Base-by-base conservation (phyloP, 53 echinoderm and acorn worm genomes). In the Astropecten irregularis region DNA sequence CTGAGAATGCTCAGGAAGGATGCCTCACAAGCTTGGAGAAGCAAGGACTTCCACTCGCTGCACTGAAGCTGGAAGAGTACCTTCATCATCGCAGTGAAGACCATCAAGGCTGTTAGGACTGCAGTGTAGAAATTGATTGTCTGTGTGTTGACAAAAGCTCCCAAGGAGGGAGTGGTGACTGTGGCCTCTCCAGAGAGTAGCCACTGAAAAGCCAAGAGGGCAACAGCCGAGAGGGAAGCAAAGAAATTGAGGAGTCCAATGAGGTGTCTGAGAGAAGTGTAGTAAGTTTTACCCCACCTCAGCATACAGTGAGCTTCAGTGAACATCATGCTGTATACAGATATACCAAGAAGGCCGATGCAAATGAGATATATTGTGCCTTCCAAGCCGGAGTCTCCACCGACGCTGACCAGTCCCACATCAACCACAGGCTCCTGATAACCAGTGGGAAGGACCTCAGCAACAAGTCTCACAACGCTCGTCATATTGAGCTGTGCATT, bases 401-500 rank as follows among this genome's bases (percentile, higher is more conserved):
- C 39, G 1, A 74, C 76, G 18, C 20, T 20, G 5, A 74, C 52
- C 46, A 76, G 34, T 52, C 74, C 66, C 9, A 85, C 65, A 15
- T 23, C 10, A 46, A 66, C 74, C 26, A 15, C 55, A 1, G 76
- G 53, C 13, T 85, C 76, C 48, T 50, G 50, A 19, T 53, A 65
- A 42, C 86, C 76, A 50, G 86, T 85, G 9, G 86, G 86, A 29
- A 73, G 54, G 30, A 85, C 76, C 30, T 85, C 86, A 1, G 32
- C 5, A 6, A 66, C 55, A 0, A 85, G 49, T 39, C 76, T 73
- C 37, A 85, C 86, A 9, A 85, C 66, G 40, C 76, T 89, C 50
- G 83, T 89, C 35, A 95, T 69, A 27, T 92, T 95, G 27, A 83
- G 70, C 29, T 89, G 95, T 11, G 89, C 83, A 72, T 95, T 95